Evolutionary conservation across 2,113 vertebrate genomes (phyloP), one percentile per base, ranked within the genome.

Genomic region (Pachycephala philippinensis): DNA sequence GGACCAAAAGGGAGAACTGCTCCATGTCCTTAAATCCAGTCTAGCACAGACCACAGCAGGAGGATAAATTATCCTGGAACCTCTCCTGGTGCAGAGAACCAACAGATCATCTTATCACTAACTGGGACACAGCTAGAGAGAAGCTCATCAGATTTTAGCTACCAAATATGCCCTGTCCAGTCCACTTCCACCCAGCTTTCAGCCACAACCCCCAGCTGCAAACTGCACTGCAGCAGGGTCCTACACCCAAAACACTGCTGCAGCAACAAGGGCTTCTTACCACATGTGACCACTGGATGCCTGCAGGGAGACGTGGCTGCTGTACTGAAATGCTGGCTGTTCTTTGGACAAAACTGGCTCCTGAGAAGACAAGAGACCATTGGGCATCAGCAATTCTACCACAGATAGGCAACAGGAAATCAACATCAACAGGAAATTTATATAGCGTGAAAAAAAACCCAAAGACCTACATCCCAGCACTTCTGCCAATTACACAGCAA

Each of bases 281-380:
- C 99, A 99, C 99, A 99, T 99, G 89, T 99, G 99, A 71, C 99
- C 99, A 42, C 99, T 99, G 91, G 99, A 99, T 27, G 99, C 99
- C 85, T 99, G 99, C 93, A 99, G 97, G 83, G 99, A 99, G 88
- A 99, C 99, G 2, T 99, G 99, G 97, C 99, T 99, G 98, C 99
- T 99, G 93, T 99, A 99, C 97, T 99, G 99, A 98, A 99, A 99
- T 1, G 99, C 99, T 2, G 99, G 99, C 97, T 99, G 99, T 65
- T 99, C 99, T 97, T 99, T 99, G 49, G 99, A 99, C 82, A 99
- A 97, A 93, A 99, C 99, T 6, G 99, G 99, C 91, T 99, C 99
- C 99, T 99, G 96, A 23, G 65, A 78, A 97, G 17, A 57, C 39
- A 92, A 74, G 49, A 93, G 20, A 92, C 20, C 83, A 20, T 6